Evolutionary conservation across 2,888 invertebrate genomes (phyloP).

Genomic region (Asteroscopus sphinx): DNA sequence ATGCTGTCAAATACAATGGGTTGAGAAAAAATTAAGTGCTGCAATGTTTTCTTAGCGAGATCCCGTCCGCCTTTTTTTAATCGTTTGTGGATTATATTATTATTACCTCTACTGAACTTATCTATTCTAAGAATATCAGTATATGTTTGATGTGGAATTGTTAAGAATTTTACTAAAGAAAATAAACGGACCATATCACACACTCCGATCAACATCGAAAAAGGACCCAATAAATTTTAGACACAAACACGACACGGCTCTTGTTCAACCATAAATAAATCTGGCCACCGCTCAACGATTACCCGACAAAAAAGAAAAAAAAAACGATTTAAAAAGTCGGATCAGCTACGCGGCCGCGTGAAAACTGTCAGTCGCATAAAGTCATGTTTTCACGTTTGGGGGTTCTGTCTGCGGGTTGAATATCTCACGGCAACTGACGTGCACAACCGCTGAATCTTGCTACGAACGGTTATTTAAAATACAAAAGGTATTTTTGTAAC

Average conservation of each 20-base stretch:
- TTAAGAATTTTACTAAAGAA: constrained; percentile 9
- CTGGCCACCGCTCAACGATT: constrained; percentile 45
- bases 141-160: no score
- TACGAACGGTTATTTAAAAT: not conserved
- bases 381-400: constrained; percentile 43
- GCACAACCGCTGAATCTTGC: constrained; percentile 22
- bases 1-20: no score
- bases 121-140: no score
- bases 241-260: constrained; percentile 40
- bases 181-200: constrained; percentile 23
- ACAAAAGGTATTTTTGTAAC: not conserved
- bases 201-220: constrained; percentile 39
- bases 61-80: no score
- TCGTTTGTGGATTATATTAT: no score
- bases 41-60: no score
- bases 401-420: constrained; percentile 30
- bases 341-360: constrained; percentile 36
- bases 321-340: constrained; percentile 54
- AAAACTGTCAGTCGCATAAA: constrained; percentile 57
- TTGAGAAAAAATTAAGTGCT: no score
- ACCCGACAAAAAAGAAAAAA: constrained; percentile 36
- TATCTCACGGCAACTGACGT: constrained; percentile 37
- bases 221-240: constrained; percentile 45
- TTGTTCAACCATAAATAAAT: constrained; percentile 55
- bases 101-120: no score